Base-by-base conservation (phyloP, 2,888 invertebrate species). In the Tinea semifulvella region DNA sequence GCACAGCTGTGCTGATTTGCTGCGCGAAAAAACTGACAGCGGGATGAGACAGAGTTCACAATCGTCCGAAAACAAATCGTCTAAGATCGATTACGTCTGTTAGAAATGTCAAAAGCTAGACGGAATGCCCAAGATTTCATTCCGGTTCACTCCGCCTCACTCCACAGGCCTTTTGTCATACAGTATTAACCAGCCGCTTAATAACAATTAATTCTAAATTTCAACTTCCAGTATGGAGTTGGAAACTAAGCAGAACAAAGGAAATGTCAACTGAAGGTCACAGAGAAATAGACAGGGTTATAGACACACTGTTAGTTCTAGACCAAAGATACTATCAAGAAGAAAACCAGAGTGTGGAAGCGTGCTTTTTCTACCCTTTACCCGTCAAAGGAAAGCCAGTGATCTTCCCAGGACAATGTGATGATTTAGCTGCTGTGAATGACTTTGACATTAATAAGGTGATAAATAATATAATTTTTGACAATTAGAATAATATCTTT, bases 331-430 rank as follows among this genome's bases (percentile, higher is more conserved):
- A 60, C 52, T 73, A 56, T 42, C 46, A 52, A 8, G 1, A 7
- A 0, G 56, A 53, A 5, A 54, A 69, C 47, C 75, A 75, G 42
- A 56, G 55, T n/a, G 52, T 47, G 5, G 56, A 48, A 25, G 68
- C 54, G 1, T 79, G 77, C 50, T 76, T 75, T 63, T 76, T 65
- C 52, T 67, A 52, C 50, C 77, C 77, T 0, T 65, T 61, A 6
- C 57, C 65, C 1, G 55, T 55, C 2, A 44, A 52, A n/a, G 66
- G 63, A 0, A 52, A 58, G 0, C 62, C 65, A 0, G 73, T 75
- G 0, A 53, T 59, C 0, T 74, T 71, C 48, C 68, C 68, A 3
- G 74, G 73, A 42, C 57, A 56, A 36, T 74, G 73, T 48, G 60
- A 68, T n/a, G 44, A 56, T 36, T 48, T 68, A 2, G 25, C 52